These are phyloP conservation scores for Porites divaricata DNA, from an alignment of 92 coral and sea anemone species.

Conservation along the genomic window DNA sequence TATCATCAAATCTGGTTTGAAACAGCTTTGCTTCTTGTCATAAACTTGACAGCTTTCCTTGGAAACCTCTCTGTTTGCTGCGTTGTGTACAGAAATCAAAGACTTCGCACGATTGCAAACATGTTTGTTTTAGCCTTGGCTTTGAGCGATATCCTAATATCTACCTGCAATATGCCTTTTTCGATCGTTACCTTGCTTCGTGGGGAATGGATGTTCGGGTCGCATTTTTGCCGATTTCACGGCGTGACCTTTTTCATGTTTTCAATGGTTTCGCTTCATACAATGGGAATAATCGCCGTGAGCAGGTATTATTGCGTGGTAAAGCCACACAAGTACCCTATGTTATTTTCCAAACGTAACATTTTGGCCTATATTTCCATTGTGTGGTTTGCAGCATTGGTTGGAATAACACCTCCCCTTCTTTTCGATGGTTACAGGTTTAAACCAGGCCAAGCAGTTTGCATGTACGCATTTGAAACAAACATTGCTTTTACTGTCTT, in stretches of 20 bases:
- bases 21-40: constrained; percentile 39
- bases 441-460: constrained; percentile 75
- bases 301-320: constrained; percentile 67
- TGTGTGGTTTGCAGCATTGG: constrained; percentile 45
- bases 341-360: constrained; percentile 3
- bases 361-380: constrained; percentile 16
- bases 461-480: constrained; percentile 67
- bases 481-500: constrained; percentile 56
- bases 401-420: constrained; percentile 65
- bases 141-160: constrained; percentile 67
- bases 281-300: constrained; percentile 69
- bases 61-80: constrained; percentile 49
- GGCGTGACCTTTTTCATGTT: constrained; percentile 62
- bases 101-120: constrained; percentile 61
- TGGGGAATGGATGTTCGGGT: constrained; percentile 49
- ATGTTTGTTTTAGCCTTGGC: constrained; percentile 68
- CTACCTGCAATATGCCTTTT: constrained; percentile 66
- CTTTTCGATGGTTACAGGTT: constrained; percentile 53
- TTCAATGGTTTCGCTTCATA: constrained; percentile 51
- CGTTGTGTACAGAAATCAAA: constrained; percentile 57
- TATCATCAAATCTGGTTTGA: constrained; percentile 25
- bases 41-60: constrained; percentile 16
- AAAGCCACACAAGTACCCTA: not conserved
- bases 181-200: constrained; percentile 48
- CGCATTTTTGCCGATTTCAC: constrained; percentile 50